Evolutionary conservation across 1,140 invertebrate genomes (phyloP).

Genomic region (Cardiocondyla obscurior): DNA sequence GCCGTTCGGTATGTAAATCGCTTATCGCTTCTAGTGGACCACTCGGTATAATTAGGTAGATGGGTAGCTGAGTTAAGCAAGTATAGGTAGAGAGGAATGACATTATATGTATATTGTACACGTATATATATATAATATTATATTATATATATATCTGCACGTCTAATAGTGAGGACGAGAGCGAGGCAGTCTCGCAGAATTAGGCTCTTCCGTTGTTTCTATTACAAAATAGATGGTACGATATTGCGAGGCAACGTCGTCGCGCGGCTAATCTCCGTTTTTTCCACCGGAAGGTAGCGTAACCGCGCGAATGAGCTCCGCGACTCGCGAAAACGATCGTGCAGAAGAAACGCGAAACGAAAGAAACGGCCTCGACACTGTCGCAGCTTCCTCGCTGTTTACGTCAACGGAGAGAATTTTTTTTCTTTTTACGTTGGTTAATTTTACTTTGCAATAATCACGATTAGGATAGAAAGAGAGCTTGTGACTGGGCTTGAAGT

Average conservation of each 20-base stretch:
- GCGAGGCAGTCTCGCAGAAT: conserved; percentile 78
- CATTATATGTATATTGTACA: conserved; percentile 43
- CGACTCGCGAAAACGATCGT: conserved; percentile 16
- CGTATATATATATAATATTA: neutral
- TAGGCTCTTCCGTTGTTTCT: conserved; percentile 85
- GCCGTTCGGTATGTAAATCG: conserved; percentile 82
- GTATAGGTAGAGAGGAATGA: conserved; percentile 76
- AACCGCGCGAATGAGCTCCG: conserved; percentile 42
- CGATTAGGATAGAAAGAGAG: neutral
- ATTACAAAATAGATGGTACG: conserved; percentile 84
- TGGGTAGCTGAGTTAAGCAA: conserved; percentile 73
- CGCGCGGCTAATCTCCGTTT: conserved; percentile 67
- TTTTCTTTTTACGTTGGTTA: neutral
- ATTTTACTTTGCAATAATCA: neutral
- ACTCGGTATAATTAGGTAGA: conserved; percentile 81
- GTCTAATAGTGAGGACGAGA: conserved; percentile 71
- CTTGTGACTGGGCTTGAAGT: conserved; percentile 1
- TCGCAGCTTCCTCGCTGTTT: neutral
- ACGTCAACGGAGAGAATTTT: neutral
- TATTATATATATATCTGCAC: conserved; percentile 46
- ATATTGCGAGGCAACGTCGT: conserved; percentile 77
- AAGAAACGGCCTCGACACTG: neutral
- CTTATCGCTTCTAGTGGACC: conserved; percentile 82
- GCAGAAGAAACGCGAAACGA: conserved; percentile 1
- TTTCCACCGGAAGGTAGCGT: conserved; percentile 59